These are phyloP conservation scores for Acleris holmiana DNA, from an alignment of 2,888 invertebrate genomes.

Conservation along the genomic window DNA sequence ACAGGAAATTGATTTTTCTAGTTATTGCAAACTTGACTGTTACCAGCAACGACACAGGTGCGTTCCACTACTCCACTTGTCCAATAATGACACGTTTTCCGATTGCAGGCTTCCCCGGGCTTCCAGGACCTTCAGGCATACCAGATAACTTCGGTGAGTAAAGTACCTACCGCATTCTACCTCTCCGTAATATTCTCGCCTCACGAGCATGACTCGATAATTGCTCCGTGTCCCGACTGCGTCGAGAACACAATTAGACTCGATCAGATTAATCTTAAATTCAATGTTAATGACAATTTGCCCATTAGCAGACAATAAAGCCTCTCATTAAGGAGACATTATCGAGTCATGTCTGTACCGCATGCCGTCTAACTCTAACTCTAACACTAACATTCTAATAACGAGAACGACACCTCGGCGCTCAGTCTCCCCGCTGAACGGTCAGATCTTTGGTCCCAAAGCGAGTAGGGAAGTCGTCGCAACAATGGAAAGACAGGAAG, in stretches of 20 bases:
- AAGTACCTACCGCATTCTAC: conserved; percentile 35
- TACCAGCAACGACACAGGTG: too few species aligned
- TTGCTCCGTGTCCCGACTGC: conserved; percentile 31
- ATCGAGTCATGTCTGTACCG: conserved; percentile 66
- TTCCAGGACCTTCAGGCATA: conserved; percentile 94
- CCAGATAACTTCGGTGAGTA: conserved; percentile 93
- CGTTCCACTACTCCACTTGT: not conserved
- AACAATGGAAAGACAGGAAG: conserved; percentile 49
- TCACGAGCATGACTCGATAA: conserved; percentile 61
- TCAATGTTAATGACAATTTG: conserved; percentile 53
- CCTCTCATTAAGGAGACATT: conserved; percentile 71
- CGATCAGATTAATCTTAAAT: conserved; percentile 54
- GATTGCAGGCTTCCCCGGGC: conserved; percentile 86
- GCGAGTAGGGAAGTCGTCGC: conserved; percentile 39
- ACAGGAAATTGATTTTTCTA: too few species aligned
- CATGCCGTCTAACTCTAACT: conserved; percentile 54
- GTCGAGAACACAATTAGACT: conserved; percentile 56
- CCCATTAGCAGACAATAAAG: conserved; percentile 52
- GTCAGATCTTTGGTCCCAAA: conserved; percentile 44
- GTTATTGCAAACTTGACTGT: too few species aligned
- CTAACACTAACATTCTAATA: conserved; percentile 72
- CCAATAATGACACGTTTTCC: conserved; percentile 16
- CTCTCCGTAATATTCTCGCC: conserved; percentile 50
- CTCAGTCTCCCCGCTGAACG: conserved; percentile 54
- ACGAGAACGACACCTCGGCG: conserved; percentile 64